Percentiles rank a stretch among this genome's conserved stretches.
Conservation (phyloP, 2,113 vertebrate genomes). For the Engystomops pustulosus region DNA sequence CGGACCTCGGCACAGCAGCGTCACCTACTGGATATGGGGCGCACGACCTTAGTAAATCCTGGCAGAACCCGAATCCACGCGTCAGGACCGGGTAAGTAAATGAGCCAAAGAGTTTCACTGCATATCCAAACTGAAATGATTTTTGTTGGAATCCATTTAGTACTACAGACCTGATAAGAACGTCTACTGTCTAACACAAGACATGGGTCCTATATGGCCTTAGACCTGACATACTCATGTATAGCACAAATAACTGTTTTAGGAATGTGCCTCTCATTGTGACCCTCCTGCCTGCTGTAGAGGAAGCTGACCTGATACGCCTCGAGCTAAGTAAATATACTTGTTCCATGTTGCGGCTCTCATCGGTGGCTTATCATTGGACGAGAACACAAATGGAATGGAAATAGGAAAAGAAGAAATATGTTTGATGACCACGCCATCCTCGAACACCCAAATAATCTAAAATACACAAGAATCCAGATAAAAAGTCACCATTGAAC, state of each 20-base stretch:
- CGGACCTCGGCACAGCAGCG: no score
- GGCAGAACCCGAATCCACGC: no score
- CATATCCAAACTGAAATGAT: no score
- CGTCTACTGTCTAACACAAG: neutral
- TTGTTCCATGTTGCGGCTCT: constrained; percentile 16
- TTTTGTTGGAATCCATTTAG: no score
- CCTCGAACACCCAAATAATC: constrained; percentile 38
- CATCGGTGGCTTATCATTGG: constrained; percentile 23
- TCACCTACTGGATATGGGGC: no score
- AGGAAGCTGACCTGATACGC: constrained; percentile 31
- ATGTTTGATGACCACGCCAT: constrained; percentile 20
- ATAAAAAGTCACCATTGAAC: neutral
- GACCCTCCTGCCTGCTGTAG: neutral
- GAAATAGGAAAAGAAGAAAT: constrained; percentile 23
- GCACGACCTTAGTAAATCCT: no score
- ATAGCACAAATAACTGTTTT: neutral
- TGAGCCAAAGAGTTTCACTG: no score
- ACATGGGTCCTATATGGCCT: neutral
- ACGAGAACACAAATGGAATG: constrained; percentile 14
- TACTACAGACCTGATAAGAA: neutral
- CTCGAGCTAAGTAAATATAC: neutral
- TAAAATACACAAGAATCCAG: constrained; percentile 20
- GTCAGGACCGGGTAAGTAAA: no score
- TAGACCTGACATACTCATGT: neutral
- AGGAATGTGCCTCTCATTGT: neutral